Conservation (phyloP, 1,140 invertebrate species). For the Trigoniulus corallinus region DNA sequence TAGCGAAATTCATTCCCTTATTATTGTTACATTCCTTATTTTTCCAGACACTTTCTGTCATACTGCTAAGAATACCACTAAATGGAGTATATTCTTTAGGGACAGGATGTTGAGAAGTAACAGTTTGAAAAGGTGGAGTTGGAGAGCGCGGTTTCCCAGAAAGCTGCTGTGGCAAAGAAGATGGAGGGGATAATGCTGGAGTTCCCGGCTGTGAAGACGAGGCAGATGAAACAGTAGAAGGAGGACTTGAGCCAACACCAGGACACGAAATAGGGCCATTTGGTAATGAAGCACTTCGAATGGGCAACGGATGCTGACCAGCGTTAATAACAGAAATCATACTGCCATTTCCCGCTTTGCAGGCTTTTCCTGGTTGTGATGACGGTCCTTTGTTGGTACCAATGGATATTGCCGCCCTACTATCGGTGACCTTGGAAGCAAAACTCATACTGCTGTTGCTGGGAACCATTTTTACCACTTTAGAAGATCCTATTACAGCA, state of each 20-base stretch:
- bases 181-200: background rate
- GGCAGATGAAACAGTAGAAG: background rate
- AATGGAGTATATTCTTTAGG: constrained; percentile 57
- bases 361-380: constrained; percentile 14
- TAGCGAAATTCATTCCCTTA: constrained; percentile 53
- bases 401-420: constrained; percentile 32
- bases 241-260: too few relatives aligned
- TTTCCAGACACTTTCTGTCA: constrained; percentile 43
- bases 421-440: constrained; percentile 26
- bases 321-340: background rate
- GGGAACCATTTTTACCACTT: constrained; percentile 17
- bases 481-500: constrained; percentile 16
- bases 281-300: background rate
- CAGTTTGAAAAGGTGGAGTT: constrained; percentile 5
- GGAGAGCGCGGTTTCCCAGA: background rate
- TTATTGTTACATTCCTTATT: constrained; percentile 41
- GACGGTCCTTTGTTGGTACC: constrained; percentile 21
- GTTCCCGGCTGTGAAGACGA: background rate
- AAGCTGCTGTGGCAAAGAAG: constrained; percentile 9
- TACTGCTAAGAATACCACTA: constrained; percentile 47
- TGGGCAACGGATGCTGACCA: background rate
- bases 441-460: constrained; percentile 27
- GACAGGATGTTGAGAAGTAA: constrained; percentile 3
- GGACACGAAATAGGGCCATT: background rate
- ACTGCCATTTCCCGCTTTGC: background rate